Base-by-base conservation (phyloP, 2,888 invertebrate genomes). In the Dynastes grantii region DNA sequence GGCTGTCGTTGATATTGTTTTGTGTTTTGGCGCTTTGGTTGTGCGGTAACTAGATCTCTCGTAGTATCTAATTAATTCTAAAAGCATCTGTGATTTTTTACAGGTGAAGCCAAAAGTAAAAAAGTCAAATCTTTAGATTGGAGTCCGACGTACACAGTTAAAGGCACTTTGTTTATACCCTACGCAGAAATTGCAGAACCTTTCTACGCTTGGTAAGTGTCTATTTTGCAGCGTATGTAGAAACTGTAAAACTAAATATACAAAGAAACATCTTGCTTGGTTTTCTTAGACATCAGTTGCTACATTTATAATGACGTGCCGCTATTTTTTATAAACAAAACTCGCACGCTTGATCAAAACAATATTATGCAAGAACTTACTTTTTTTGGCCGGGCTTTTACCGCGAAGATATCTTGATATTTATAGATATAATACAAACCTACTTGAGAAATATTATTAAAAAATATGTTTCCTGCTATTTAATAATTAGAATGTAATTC, bases 151-250 rank as follows among this genome's bases (percentile, higher is more conserved):
- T 96, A 96, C 86, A 93, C 93, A 0, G 94, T 94, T 0, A 94
- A 94, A 85, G 97, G 96, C 2, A 90, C 93, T 2, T 89, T 98
- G 37, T 93, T 92, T 83, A 96, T 98, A 82, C 98, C 98, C 0
- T 98, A 98, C 90, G 98, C 98, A 0, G 98, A 98, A 90, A 93
- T 98, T 70, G 91, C 92, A 32, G 98, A 98, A 88, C 97, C 98
- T 0, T 97, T 98, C 87, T 94, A 92, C 85, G 96, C 95, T 13
- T 98, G 96, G 95, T 92, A 86, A 91, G 90, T 86, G 27, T 81
- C 76, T 77, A 53, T 64, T 63, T 63, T 29, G 5, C 2, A 63
- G 8, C 27, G 8, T 29, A 13, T 29, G 11, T 32, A 63, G 27
- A 16, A 53, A 53, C 13, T 53, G n/a, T 22, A 58, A 22, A 22